A percentile compares a stretch with the other conserved stretches of the same genome.
Conservation (phyloP, 2,797 vertebrate species). For the Chloroceryle amazona region DNA sequence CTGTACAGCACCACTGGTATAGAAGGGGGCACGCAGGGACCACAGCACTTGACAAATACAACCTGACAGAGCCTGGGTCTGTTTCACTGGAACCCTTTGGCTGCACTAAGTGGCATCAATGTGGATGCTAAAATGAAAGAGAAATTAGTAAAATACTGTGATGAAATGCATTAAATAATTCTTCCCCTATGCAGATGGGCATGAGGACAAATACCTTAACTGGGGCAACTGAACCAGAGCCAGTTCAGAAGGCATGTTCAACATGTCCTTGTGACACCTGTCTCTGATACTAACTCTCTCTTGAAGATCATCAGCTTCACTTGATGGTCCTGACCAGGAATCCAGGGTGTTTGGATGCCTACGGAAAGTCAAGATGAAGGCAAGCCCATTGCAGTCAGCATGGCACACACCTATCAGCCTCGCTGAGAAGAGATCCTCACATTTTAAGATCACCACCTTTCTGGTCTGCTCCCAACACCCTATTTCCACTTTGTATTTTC, state of each 20-base stretch:
- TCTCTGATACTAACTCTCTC: background rate
- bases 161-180: background rate
- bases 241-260: background rate
- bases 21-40: background rate
- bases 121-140: background rate
- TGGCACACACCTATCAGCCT: fast-evolving
- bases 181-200: background rate
- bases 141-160: background rate
- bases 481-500: background rate
- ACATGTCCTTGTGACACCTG: background rate
- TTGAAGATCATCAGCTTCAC: background rate
- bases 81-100: background rate
- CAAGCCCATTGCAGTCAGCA: background rate
- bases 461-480: fast-evolving
- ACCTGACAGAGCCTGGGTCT: background rate
- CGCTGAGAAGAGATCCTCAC: background rate
- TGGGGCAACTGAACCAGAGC: background rate
- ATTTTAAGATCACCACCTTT: background rate
- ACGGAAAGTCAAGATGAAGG: background rate
- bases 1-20: background rate
- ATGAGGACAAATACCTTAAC: background rate
- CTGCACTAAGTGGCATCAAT: background rate
- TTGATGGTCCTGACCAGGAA: background rate
- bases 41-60: background rate
- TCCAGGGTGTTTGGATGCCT: background rate